Percentiles rank a stretch among this genome's conserved stretches.
phyloP scores from a whole-genome alignment of 2,888 invertebrate genomes.

The Leptopilina myrica region DNA sequence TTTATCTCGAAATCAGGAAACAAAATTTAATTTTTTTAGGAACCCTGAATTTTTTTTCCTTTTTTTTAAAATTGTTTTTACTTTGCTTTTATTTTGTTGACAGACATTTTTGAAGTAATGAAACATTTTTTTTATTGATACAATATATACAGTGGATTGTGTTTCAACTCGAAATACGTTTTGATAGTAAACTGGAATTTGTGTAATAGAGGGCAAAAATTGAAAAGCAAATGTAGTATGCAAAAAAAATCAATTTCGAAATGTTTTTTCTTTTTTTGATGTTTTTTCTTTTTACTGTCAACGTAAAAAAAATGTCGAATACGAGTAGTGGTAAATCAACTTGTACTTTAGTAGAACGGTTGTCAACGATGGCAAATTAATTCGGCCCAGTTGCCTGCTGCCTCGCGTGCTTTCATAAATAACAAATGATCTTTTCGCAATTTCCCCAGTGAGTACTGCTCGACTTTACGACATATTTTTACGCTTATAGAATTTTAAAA shows the following conservation, averaged over 20 bases:
- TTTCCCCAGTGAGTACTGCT: slow-evolving; percentile 34
- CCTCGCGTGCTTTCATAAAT: slow-evolving; percentile 38
- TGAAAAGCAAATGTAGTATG: neutral
- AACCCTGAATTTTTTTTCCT: no score
- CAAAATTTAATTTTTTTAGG: no score
- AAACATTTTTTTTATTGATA: no score
- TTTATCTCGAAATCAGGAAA: no score
- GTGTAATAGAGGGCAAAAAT: neutral
- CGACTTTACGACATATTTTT: slow-evolving; percentile 32
- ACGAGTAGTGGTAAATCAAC: slow-evolving; percentile 1
- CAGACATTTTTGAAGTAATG: no score
- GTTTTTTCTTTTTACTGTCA: neutral
- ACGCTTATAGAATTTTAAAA: slow-evolving; percentile 8
- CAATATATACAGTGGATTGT: no score
- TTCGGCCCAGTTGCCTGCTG: slow-evolving; percentile 34
- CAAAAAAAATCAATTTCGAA: neutral
- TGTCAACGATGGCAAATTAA: slow-evolving; percentile 37
- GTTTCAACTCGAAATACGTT: neutral
- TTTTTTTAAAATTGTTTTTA: neutral
- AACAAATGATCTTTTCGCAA: slow-evolving; percentile 39
- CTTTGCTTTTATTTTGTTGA: no score
- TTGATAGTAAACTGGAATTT: slow-evolving; percentile 11
- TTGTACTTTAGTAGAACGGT: slow-evolving; percentile 30
- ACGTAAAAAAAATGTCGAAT: slow-evolving; percentile 16
- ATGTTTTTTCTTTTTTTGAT: neutral